These are phyloP conservation scores for Mayetiola destructor DNA, from an alignment of 2,888 invertebrate species.

Conservation along the genomic window DNA sequence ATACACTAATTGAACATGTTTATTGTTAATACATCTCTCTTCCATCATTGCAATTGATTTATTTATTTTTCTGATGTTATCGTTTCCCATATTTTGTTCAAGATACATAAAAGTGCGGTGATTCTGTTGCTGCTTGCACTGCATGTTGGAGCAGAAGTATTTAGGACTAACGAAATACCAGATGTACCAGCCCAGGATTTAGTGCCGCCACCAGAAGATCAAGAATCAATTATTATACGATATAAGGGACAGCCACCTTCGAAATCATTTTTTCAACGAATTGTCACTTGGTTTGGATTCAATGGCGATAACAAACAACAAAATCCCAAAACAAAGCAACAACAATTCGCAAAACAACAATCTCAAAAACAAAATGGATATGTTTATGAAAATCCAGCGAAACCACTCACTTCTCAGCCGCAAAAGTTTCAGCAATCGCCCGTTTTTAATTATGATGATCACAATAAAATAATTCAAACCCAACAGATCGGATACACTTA, in stretches of 20 bases:
- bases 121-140: neutral
- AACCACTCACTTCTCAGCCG: neutral
- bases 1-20: neutral
- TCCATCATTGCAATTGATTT: neutral
- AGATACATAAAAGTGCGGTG: neutral
- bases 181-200: conserved; percentile 8
- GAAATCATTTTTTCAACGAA: conserved; percentile 10
- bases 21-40: too few relatives aligned
- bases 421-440: neutral
- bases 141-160: neutral
- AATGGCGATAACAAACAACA: neutral
- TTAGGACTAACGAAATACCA: neutral
- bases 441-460: neutral
- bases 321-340: neutral
- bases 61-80: neutral
- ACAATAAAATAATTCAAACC: neutral
- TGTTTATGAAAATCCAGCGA: conserved; percentile 7
- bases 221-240: neutral
- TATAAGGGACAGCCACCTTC: neutral
- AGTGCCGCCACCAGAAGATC: conserved; percentile 13
- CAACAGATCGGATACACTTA: neutral
- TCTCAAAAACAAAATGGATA: neutral
- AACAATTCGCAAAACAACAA: neutral
- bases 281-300: conserved; percentile 3
- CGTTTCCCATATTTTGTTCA: neutral